Evolutionary conservation across 2,113 vertebrate species (phyloP).

Genomic region (Bujurquina vittata): DNA sequence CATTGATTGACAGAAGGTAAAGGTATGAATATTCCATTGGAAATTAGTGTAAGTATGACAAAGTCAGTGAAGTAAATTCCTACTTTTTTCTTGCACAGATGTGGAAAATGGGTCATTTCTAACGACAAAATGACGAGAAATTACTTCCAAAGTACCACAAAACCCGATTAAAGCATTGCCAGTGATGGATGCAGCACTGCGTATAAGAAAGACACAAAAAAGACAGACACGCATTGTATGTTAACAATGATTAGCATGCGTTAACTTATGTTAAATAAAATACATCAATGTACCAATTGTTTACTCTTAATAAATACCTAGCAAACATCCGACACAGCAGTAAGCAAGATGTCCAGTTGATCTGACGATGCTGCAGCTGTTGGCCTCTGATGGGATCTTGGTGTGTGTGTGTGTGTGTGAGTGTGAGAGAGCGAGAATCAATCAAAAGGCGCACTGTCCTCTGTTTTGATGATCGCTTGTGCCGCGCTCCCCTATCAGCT

Average conservation of each 20-base stretch:
- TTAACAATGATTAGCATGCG: neutral
- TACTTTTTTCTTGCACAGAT: neutral
- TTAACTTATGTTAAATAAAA: neutral
- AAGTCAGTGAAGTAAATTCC: neutral
- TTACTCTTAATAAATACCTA: conserved; percentile 42
- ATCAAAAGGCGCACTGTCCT: conserved; percentile 64
- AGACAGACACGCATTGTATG: neutral
- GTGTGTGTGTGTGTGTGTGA: neutral
- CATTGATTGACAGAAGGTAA: neutral
- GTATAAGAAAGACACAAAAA: neutral
- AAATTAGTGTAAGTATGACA: neutral
- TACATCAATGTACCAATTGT: neutral
- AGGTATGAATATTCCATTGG: neutral
- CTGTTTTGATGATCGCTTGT: conserved; percentile 50
- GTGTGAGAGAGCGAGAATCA: conserved; percentile 20
- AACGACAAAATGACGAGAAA: neutral
- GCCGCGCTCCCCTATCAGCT: conserved; percentile 40
- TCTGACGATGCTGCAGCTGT: conserved; percentile 14
- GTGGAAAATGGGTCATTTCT: neutral
- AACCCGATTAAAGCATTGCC: neutral
- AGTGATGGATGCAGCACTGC: neutral
- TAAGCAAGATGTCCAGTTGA: conserved; percentile 31
- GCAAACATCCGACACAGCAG: neutral
- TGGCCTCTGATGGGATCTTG: conserved; percentile 36
- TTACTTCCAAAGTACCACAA: neutral